Percentiles rank a stretch among this genome's conserved stretches.
These are phyloP conservation scores for Hedychridium roseum DNA, from an alignment of 2,888 invertebrate species.

Conservation along the genomic window DNA sequence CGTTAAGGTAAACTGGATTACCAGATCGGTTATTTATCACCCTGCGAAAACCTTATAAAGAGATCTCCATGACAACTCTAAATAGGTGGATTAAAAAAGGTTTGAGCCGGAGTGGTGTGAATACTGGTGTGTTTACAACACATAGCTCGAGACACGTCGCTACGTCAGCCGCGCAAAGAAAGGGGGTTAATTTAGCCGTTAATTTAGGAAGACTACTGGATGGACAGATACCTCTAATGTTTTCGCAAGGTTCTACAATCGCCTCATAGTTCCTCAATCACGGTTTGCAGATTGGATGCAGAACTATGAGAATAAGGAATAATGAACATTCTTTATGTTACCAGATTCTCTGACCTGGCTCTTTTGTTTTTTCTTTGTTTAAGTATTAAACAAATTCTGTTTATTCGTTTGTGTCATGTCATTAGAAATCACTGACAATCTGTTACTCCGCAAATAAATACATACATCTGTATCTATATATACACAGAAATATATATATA, in stretches of 20 bases:
- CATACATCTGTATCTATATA: too few relatives aligned
- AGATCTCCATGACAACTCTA: slow-evolving; percentile 28
- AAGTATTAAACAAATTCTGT: too few relatives aligned
- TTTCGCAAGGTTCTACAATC: slow-evolving; percentile 22
- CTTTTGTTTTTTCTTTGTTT: too few relatives aligned
- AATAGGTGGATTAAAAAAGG: slow-evolving; percentile 8
- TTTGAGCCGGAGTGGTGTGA: slow-evolving; percentile 21
- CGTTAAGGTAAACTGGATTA: slow-evolving; percentile 7
- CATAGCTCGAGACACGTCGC: slow-evolving; percentile 33
- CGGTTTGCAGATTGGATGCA: too few relatives aligned
- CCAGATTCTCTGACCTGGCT: too few relatives aligned
- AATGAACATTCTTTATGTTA: too few relatives aligned
- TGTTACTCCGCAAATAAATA: too few relatives aligned
- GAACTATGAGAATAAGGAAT: too few relatives aligned
- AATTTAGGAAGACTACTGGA: slow-evolving; percentile 31
- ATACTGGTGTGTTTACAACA: slow-evolving; percentile 26
- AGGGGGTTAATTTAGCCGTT: slow-evolving; percentile 25
- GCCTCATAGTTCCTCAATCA: too few relatives aligned
- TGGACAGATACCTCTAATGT: slow-evolving; percentile 31
- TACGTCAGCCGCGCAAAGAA: slow-evolving; percentile 34
- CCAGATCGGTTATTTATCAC: slow-evolving; percentile 22
- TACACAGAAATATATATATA: too few relatives aligned
- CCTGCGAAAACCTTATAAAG: slow-evolving; percentile 23
- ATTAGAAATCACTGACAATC: too few relatives aligned
- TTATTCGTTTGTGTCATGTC: too few relatives aligned